Evolutionary conservation across 2,113 vertebrate species (phyloP).

Genomic region (Chascanopsetta lugubris): DNA sequence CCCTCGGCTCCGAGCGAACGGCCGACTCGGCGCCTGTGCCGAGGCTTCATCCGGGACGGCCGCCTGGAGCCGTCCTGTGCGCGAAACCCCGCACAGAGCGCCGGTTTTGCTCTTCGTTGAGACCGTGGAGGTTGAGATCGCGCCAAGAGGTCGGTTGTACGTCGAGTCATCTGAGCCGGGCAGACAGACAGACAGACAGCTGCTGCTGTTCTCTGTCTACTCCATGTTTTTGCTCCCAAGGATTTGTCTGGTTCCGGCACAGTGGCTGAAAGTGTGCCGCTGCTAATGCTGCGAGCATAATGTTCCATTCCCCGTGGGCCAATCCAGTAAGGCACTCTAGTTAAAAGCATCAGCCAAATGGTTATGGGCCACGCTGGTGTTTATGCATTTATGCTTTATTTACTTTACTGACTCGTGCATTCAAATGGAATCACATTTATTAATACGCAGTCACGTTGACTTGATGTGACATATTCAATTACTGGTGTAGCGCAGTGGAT

Average conservation of each 20-base stretch:
- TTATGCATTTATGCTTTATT: conserved; percentile 18
- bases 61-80: background rate
- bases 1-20: background rate
- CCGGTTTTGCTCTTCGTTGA: conserved; percentile 32
- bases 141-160: conserved; percentile 47
- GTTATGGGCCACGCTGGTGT: conserved; percentile 10
- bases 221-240: conserved; percentile 30
- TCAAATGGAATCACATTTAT: background rate
- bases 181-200: conserved; percentile 15
- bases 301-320: conserved; percentile 32
- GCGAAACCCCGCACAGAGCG: conserved; percentile 25
- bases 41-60: conserved; percentile 12
- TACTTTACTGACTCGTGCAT: background rate
- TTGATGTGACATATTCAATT: too few species aligned
- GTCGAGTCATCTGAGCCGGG: conserved; percentile 30
- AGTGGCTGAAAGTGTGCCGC: conserved; percentile 17
- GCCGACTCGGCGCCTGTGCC: background rate
- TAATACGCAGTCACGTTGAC: background rate
- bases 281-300: conserved; percentile 34
- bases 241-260: conserved; percentile 41
- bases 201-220: conserved; percentile 37
- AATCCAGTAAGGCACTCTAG: conserved; percentile 38
- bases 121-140: conserved; percentile 39
- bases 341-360: conserved; percentile 39
- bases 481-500: too few species aligned